phyloP scores from a whole-genome alignment of 1,140 invertebrate species.

The Doryteuthis pealeii region DNA sequence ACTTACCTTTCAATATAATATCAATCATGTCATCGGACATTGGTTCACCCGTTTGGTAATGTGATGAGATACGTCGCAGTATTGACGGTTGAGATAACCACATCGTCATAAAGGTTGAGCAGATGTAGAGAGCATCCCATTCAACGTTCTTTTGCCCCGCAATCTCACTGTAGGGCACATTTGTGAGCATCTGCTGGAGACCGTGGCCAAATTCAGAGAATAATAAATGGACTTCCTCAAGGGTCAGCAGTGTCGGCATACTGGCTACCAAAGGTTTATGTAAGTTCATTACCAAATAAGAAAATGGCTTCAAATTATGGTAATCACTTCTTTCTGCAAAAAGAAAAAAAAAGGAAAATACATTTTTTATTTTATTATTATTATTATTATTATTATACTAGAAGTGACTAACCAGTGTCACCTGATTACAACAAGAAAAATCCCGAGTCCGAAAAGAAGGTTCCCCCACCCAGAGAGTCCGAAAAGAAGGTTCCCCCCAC shows the following conservation, averaged over 20 bases:
- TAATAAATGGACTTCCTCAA: slow-evolving; percentile 74
- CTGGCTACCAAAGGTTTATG: slow-evolving; percentile 62
- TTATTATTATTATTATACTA: too few species aligned
- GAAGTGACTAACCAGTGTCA: too few species aligned
- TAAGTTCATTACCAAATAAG: slow-evolving; percentile 83
- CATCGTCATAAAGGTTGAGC: slow-evolving; percentile 77
- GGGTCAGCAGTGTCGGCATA: slow-evolving; percentile 72
- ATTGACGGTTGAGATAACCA: slow-evolving; percentile 76
- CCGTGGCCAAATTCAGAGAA: slow-evolving; percentile 84
- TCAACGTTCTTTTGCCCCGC: slow-evolving; percentile 83
- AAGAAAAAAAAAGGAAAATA: slow-evolving; percentile 13
- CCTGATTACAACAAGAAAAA: too few species aligned
- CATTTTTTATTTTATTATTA: neutral
- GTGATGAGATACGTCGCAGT: slow-evolving; percentile 70
- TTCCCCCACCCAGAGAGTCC: too few species aligned
- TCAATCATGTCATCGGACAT: slow-evolving; percentile 70
- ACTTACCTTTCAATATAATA: slow-evolving; percentile 64
- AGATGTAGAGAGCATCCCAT: slow-evolving; percentile 84
- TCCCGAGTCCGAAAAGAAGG: too few species aligned
- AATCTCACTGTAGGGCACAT: slow-evolving; percentile 78
- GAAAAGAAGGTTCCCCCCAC: too few species aligned
- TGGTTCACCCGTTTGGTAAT: slow-evolving; percentile 73
- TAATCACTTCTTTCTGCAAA: slow-evolving; percentile 65
- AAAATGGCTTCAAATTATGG: slow-evolving; percentile 69
- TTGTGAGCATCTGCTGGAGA: slow-evolving; percentile 79